Percentiles rank a stretch among this genome's conserved stretches.
These are phyloP conservation scores for Andrena cerasifolii DNA, from an alignment of 1,140 invertebrate genomes.

Conservation along the genomic window DNA sequence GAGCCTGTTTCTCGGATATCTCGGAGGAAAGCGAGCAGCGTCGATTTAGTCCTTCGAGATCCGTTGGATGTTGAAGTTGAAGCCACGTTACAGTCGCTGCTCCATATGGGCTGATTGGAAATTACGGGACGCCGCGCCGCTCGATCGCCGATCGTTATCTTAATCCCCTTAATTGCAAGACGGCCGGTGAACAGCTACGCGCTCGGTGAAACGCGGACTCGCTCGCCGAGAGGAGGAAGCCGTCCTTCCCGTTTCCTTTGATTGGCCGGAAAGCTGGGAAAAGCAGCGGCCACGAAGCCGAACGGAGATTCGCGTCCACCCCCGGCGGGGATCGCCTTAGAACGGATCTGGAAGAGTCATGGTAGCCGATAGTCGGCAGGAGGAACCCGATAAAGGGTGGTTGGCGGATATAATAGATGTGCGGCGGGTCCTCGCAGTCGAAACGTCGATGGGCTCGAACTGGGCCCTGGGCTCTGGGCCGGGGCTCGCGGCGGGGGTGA, in stretches of 20 bases:
- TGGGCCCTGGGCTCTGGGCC: too few species aligned
- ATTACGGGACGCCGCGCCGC: constrained; percentile 13
- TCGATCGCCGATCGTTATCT: constrained; percentile 26
- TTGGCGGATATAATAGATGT: constrained; percentile 75
- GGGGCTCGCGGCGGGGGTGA: not conserved
- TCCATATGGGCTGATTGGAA: constrained; percentile 8
- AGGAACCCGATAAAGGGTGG: constrained; percentile 59
- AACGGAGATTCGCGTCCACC: not conserved
- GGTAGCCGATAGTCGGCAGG: constrained; percentile 59
- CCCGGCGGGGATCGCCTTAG: not conserved
- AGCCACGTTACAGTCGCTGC: not conserved
- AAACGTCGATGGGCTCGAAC: constrained; percentile 72
- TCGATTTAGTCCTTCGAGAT: not conserved
- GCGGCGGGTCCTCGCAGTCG: constrained; percentile 66
- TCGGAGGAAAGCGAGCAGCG: not conserved
- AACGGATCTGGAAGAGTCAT: constrained; percentile 32
- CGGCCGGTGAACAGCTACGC: not conserved
- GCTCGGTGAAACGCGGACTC: constrained; percentile 15
- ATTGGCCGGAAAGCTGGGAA: too few species aligned
- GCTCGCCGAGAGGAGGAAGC: constrained; percentile 17
- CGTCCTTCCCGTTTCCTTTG: too few species aligned
- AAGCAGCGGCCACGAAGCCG: not conserved
- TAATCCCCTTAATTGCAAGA: constrained; percentile 28
- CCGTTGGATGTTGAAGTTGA: not conserved
- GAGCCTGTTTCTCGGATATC: not conserved